A percentile compares a stretch with the other conserved stretches of the same genome.
Conservation (phyloP, 2,797 vertebrate species). For the Argentina silus region DNA sequence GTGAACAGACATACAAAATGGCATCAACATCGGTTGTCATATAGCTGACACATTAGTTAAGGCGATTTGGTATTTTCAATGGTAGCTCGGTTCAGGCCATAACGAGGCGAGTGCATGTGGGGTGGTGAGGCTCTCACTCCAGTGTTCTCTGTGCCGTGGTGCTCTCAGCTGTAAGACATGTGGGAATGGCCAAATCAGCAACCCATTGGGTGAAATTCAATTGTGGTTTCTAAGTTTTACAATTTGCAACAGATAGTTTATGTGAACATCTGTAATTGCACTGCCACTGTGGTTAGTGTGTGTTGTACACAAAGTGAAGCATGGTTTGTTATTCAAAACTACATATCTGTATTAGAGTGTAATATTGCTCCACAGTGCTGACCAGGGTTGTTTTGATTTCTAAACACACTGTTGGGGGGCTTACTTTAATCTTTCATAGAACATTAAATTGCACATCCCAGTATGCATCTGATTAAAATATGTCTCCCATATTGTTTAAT, state of each 20-base stretch:
- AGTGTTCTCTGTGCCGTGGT: neutral
- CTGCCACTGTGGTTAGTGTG: neutral
- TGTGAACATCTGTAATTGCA: neutral
- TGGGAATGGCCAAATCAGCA: neutral
- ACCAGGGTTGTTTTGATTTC: slow-evolving; percentile 14
- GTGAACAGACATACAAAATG: no score
- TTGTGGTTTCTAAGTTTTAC: no score
- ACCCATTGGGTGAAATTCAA: neutral
- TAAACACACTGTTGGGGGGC: slow-evolving; percentile 6
- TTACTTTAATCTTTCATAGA: slow-evolving; percentile 40
- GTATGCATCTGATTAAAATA: slow-evolving; percentile 27
- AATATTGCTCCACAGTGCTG: slow-evolving; percentile 25
- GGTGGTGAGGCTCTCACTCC: neutral
- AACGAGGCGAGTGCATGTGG: neutral
- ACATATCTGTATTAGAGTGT: slow-evolving; percentile 1
- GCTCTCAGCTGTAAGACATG: neutral
- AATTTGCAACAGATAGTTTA: neutral
- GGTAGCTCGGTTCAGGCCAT: no score
- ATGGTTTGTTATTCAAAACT: neutral
- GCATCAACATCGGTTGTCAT: no score
- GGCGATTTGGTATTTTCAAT: no score
- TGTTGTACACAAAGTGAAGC: neutral
- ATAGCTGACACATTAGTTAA: no score
- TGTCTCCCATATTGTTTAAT: slow-evolving; percentile 29
- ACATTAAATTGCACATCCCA: slow-evolving; percentile 26